phyloP scores from a whole-genome alignment of 2,113 vertebrate genomes.

The Dipodomys stephensi region DNA sequence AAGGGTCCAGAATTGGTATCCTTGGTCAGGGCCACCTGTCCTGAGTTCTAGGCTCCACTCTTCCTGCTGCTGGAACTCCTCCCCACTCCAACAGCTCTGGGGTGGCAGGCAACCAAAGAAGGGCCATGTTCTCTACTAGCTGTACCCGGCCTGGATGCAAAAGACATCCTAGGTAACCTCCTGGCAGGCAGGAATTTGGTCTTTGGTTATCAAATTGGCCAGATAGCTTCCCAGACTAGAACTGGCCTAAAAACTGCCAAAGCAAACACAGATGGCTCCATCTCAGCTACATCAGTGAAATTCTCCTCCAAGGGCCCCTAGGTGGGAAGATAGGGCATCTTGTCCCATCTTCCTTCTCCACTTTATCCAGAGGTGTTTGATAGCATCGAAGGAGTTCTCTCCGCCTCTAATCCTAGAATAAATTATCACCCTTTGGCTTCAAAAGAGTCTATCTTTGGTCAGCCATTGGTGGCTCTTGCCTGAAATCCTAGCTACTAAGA shows the following conservation, averaged over 20 bases:
- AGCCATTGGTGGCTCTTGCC: no score
- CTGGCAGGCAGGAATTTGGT: neutral
- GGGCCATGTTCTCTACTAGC: neutral
- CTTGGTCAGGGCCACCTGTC: neutral
- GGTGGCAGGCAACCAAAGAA: neutral
- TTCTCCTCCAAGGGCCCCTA: neutral
- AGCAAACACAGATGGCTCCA: neutral
- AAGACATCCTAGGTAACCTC: neutral
- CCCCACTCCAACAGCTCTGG: neutral
- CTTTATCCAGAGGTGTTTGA: neutral
- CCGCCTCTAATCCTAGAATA: neutral
- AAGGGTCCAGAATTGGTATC: conserved; percentile 37
- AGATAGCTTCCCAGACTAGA: neutral
- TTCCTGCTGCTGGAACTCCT: neutral
- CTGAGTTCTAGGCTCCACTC: neutral
- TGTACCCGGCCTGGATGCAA: neutral
- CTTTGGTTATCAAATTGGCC: neutral
- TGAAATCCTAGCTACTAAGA: no score
- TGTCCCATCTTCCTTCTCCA: neutral
- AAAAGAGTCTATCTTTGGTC: neutral
- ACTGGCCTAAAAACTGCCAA: conserved; percentile 18
- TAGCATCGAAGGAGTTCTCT: neutral
- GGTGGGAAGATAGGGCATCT: neutral
- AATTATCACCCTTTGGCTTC: neutral
- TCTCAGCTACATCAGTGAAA: neutral